These are phyloP conservation scores for Saccostrea glomerata DNA, from an alignment of 1,140 invertebrate species.

Conservation along the genomic window DNA sequence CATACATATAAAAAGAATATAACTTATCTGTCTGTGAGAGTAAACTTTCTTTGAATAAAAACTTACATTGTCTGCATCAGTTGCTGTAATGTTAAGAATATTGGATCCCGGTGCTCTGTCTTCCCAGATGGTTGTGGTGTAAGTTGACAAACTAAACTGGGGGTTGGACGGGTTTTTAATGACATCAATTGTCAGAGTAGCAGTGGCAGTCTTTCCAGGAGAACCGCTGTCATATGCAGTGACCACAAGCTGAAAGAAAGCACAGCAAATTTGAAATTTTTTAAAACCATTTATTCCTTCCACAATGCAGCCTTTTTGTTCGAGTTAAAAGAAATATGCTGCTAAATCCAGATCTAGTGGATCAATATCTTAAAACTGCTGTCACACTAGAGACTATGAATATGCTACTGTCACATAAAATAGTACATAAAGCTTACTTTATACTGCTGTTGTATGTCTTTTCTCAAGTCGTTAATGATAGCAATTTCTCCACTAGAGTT, in stretches of 20 bases:
- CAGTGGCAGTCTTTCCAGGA: slow-evolving; percentile 89
- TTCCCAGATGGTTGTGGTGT: slow-evolving; percentile 62
- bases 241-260: slow-evolving; percentile 85
- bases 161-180: slow-evolving; percentile 86
- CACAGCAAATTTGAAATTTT: neutral
- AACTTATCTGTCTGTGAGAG: no score
- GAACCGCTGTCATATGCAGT: slow-evolving; percentile 92
- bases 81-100: slow-evolving; percentile 64
- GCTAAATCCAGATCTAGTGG: no score
- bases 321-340: no score
- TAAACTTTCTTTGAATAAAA: neutral
- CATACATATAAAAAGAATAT: no score
- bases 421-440: slow-evolving; percentile 27
- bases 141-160: slow-evolving; percentile 26
- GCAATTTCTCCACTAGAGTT: slow-evolving; percentile 53
- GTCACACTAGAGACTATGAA: no score
- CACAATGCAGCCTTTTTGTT: no score
- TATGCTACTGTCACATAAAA: no score
- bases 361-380: no score
- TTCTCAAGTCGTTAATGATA: slow-evolving; percentile 44
- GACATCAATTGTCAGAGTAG: slow-evolving; percentile 89
- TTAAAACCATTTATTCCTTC: no score
- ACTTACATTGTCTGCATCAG: slow-evolving; percentile 81
- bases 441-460: slow-evolving; percentile 48
- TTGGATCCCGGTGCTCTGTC: slow-evolving; percentile 57